Percentiles rank a stretch among this genome's conserved stretches.
phyloP scores from a whole-genome alignment of 2,113 vertebrate species.

The Nesospiza acunhae region DNA sequence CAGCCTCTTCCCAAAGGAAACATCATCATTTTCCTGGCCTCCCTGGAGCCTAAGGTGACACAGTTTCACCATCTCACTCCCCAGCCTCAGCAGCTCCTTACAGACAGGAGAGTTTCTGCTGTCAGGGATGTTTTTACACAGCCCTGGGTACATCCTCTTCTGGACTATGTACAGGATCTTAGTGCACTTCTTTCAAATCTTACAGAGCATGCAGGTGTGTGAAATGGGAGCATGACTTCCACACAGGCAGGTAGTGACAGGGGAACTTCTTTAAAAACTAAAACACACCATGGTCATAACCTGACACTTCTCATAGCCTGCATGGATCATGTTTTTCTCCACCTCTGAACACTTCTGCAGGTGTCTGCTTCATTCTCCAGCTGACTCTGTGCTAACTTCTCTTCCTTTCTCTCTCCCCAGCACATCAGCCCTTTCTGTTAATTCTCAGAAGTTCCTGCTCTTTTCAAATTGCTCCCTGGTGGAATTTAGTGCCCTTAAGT shows the following conservation, averaged over 20 bases:
- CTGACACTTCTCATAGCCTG: background rate
- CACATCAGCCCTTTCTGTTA: background rate
- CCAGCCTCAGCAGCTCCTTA: background rate
- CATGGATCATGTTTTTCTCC: background rate
- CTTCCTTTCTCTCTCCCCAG: background rate
- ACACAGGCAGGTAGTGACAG: background rate
- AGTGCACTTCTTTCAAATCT: background rate
- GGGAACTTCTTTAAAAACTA: background rate
- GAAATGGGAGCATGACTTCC: background rate
- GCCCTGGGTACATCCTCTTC: background rate
- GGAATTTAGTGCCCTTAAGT: background rate
- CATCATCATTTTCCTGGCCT: background rate
- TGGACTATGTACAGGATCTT: background rate
- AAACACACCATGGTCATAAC: background rate
- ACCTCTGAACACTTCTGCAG: background rate
- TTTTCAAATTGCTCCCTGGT: background rate
- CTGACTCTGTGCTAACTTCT: background rate
- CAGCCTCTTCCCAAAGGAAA: background rate
- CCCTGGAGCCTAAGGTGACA: background rate
- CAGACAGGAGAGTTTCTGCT: background rate
- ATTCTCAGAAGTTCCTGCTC: background rate
- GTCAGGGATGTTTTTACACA: accelerated
- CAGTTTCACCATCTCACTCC: background rate
- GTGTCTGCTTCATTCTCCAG: background rate
- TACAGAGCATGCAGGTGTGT: accelerated